Conservation (phyloP, 2,888 invertebrate genomes). For the Punctoribates punctum region DNA sequence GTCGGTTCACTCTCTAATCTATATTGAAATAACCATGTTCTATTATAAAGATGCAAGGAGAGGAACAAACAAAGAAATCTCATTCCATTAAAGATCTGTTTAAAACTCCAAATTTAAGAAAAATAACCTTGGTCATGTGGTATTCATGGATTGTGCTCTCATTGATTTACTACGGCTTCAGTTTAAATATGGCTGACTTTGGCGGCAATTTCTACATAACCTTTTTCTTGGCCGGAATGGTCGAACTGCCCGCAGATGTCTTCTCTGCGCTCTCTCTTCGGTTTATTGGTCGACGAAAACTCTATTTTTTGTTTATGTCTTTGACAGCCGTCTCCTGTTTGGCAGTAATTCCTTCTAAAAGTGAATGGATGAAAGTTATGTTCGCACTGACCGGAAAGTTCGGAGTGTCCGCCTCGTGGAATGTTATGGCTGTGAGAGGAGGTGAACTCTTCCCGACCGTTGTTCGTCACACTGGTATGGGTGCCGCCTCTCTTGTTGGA, state of each 20-base stretch:
- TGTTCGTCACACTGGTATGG: conserved; percentile 33
- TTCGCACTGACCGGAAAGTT: conserved; percentile 41
- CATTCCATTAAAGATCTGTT: conserved; percentile 20
- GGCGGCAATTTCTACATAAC: conserved; percentile 76
- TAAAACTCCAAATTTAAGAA: conserved; percentile 25
- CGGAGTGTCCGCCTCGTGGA: not conserved
- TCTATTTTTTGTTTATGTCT: conserved; percentile 1
- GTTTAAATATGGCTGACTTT: conserved; percentile 73
- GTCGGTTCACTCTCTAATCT: not conserved
- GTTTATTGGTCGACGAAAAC: conserved; percentile 10
- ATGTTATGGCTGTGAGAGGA: not conserved
- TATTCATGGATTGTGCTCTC: conserved; percentile 69
- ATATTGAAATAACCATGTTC: not conserved
- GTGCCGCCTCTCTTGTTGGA: conserved; percentile 30
- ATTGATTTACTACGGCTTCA: conserved; percentile 77
- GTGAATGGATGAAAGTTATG: not conserved
- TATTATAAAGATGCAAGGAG: not conserved
- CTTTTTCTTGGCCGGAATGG: conserved; percentile 70
- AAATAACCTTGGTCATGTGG: conserved; percentile 39
- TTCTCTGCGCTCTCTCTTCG: conserved; percentile 11
- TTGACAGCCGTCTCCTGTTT: not conserved
- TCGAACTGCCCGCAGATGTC: conserved; percentile 70
- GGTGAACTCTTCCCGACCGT: conserved; percentile 42
- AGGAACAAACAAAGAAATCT: not conserved
- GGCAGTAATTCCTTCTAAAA: not conserved